These are phyloP conservation scores for Thomomys bottae DNA, from an alignment of 2,113 vertebrate species.

Conservation along the genomic window DNA sequence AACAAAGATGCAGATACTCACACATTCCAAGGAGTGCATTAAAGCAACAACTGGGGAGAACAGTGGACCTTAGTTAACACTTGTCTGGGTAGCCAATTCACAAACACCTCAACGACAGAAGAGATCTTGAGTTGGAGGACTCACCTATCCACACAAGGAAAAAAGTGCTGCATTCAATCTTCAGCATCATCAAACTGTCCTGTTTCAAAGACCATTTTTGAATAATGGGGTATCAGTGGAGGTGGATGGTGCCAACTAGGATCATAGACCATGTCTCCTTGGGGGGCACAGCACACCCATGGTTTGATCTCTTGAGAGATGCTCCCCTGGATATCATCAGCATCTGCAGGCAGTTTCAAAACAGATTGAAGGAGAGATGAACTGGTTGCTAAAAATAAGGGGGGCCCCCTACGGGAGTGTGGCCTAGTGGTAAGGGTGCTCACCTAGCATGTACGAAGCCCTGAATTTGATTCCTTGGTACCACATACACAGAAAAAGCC, in stretches of 20 bases:
- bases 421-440: too few species aligned
- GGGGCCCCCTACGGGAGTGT: too few species aligned
- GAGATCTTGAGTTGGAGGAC: background rate
- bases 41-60: background rate
- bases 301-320: conserved; percentile 81
- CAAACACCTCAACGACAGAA: conserved; percentile 57
- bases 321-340: conserved; percentile 82
- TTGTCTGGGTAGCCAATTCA: background rate
- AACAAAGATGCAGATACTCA: conserved; percentile 38
- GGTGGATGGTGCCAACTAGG: conserved; percentile 83
- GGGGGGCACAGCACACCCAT: conserved; percentile 73
- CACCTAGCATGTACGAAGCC: too few species aligned
- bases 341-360: conserved; percentile 82
- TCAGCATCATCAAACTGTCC: conserved; percentile 89
- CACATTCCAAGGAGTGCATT: conserved; percentile 10
- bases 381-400: background rate
- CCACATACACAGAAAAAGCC: too few species aligned
- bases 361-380: conserved; percentile 43
- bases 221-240: conserved; percentile 75
- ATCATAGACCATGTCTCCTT: conserved; percentile 83
- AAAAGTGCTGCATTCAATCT: conserved; percentile 75
- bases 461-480: too few species aligned
- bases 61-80: background rate
- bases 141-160: background rate
- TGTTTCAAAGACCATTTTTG: conserved; percentile 78